phyloP scores from a whole-genome alignment of 2,888 invertebrate genomes.

The Hydriomena furcata region DNA sequence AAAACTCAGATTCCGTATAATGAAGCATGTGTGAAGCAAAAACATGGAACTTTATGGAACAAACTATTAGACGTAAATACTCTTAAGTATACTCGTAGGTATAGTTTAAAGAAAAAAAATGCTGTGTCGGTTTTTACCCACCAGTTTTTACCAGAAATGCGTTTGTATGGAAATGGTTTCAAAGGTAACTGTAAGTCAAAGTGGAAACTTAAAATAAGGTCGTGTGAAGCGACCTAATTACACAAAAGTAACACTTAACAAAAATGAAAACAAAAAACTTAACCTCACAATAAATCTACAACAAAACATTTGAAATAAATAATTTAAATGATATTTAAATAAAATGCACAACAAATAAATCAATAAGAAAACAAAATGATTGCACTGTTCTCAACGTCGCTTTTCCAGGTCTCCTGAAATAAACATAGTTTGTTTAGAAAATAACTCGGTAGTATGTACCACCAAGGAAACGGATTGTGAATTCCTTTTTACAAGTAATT shows the following conservation, averaged over 20 bases:
- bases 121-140: too few relatives aligned
- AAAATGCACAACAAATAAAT: constrained; percentile 68
- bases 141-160: too few relatives aligned
- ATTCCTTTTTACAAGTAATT: too few relatives aligned
- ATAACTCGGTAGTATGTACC: background rate
- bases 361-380: constrained; percentile 41
- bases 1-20: too few relatives aligned
- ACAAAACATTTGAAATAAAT: constrained; percentile 28
- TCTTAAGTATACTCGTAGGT: too few relatives aligned
- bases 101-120: too few relatives aligned
- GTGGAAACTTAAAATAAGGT: background rate
- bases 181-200: too few relatives aligned
- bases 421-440: constrained; percentile 7
- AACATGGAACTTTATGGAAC: too few relatives aligned
- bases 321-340: constrained; percentile 47
- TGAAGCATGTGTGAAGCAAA: too few relatives aligned
- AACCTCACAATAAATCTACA: constrained; percentile 23
- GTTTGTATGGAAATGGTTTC: too few relatives aligned
- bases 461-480: background rate
- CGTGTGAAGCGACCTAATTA: constrained; percentile 24
- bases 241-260: constrained; percentile 13
- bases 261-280: constrained; percentile 26
- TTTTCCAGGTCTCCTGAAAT: constrained; percentile 60
- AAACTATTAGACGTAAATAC: too few relatives aligned
- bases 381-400: constrained; percentile 45